A percentile compares a stretch with the other conserved stretches of the same genome.
Evolutionary conservation across 2,797 vertebrate species (phyloP).

Genomic region (Aulostomus chinensis): DNA sequence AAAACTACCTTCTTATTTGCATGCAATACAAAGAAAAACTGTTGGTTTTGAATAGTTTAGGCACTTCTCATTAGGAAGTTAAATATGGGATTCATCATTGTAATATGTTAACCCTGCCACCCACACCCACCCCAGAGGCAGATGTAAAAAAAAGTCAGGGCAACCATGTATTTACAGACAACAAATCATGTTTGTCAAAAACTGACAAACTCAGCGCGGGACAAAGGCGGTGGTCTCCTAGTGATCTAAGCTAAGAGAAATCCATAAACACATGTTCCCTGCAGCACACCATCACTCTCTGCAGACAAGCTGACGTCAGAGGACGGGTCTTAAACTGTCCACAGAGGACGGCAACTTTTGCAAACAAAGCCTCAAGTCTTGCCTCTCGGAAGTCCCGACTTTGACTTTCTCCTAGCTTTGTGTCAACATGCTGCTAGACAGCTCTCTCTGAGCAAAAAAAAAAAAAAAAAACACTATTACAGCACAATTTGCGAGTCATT

Average conservation of each 20-base stretch:
- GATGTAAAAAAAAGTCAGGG: slow-evolving; percentile 51
- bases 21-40: slow-evolving; percentile 48
- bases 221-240: slow-evolving; percentile 46
- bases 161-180: slow-evolving; percentile 64
- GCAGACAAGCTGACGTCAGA: slow-evolving; percentile 54
- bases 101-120: too few species aligned
- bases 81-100: slow-evolving; percentile 81
- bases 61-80: slow-evolving; percentile 78
- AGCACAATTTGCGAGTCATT: slow-evolving; percentile 83
- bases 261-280: slow-evolving; percentile 51
- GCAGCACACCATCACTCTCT: slow-evolving; percentile 58
- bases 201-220: slow-evolving; percentile 71
- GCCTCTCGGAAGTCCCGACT: slow-evolving; percentile 62
- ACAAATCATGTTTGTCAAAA: slow-evolving; percentile 79
- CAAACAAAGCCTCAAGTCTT: slow-evolving; percentile 75
- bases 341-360: slow-evolving; percentile 71
- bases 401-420: slow-evolving; percentile 77
- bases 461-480: slow-evolving; percentile 71
- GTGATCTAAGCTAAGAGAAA: slow-evolving; percentile 38
- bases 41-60: slow-evolving; percentile 74
- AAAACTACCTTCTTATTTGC: slow-evolving; percentile 10
- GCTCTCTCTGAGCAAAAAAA: slow-evolving; percentile 30
- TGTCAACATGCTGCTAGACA: slow-evolving; percentile 65
- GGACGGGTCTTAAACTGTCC: slow-evolving; percentile 55
- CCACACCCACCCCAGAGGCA: slow-evolving; percentile 69